These are phyloP conservation scores for Terebella lapidaria DNA, from an alignment of 2,888 invertebrate species.

Conservation along the genomic window DNA sequence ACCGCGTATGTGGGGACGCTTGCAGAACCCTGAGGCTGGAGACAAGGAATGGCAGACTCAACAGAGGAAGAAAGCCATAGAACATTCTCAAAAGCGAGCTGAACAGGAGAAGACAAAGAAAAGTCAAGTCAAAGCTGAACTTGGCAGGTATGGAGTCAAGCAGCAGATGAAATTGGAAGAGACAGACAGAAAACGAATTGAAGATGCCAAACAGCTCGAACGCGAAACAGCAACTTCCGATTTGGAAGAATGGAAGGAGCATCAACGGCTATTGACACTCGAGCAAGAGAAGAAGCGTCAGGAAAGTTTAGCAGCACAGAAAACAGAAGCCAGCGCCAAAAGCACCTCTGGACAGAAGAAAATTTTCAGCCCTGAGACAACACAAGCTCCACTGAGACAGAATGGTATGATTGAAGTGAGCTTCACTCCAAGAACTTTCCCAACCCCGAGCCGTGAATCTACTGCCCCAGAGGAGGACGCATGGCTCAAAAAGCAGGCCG, in stretches of 20 bases:
- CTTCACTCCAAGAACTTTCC: conserved; percentile 73
- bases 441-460: conserved; percentile 65
- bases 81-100: conserved; percentile 54
- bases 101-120: conserved; percentile 58
- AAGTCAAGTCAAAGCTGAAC: conserved; percentile 37
- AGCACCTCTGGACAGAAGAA: no score
- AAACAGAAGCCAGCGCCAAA: no score
- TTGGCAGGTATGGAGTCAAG: conserved; percentile 57
- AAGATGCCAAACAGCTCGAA: conserved; percentile 62
- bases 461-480: conserved; percentile 62
- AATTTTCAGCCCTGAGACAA: no score
- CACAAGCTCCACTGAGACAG: conserved; percentile 57
- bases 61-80: conserved; percentile 57
- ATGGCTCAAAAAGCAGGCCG: conserved; percentile 75
- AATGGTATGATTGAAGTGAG: conserved; percentile 62
- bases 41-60: conserved; percentile 39
- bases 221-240: conserved; percentile 64
- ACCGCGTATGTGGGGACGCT: conserved; percentile 43
- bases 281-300: no score
- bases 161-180: conserved; percentile 62
- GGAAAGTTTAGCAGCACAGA: no score
- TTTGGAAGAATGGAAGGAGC: conserved; percentile 60
- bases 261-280: conserved; percentile 38
- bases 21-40: conserved; percentile 16
- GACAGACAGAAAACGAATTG: conserved; percentile 62